Conservation (phyloP, 2,797 vertebrate species). For the Enteromius trimaculatus region DNA sequence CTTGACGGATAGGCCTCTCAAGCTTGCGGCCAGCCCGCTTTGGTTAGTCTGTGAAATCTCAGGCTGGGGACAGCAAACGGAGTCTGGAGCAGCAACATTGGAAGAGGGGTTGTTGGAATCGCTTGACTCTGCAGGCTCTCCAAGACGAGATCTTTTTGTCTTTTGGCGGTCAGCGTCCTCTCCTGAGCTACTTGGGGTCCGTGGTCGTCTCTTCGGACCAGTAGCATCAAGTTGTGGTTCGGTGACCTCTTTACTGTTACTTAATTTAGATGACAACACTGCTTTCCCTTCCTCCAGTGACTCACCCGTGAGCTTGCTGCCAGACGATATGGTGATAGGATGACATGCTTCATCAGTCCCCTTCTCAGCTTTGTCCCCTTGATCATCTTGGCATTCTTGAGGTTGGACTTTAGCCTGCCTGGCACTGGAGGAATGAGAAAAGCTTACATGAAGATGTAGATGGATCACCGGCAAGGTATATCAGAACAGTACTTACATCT, state of each 20-base stretch:
- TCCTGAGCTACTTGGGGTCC: constrained; percentile 66
- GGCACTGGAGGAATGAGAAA: constrained; percentile 68
- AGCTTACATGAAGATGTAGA: constrained; percentile 60
- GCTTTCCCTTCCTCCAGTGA: constrained; percentile 9
- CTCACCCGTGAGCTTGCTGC: not conserved
- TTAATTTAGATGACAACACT: not conserved
- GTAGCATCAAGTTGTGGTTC: not conserved
- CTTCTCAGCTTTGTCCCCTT: constrained; percentile 41
- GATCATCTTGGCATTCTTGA: constrained; percentile 41
- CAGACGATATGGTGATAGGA: not conserved
- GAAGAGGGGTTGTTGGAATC: constrained; percentile 58
- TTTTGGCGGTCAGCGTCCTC: constrained; percentile 66
- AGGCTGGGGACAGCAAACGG: constrained; percentile 66
- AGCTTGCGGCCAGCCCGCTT: constrained; percentile 75
- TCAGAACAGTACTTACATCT: constrained; percentile 78
- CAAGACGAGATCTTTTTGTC: constrained; percentile 74
- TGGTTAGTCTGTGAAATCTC: constrained; percentile 77
- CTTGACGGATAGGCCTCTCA: constrained; percentile 78
- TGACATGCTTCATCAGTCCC: constrained; percentile 18
- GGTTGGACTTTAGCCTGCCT: constrained; percentile 67
- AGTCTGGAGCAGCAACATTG: constrained; percentile 67
- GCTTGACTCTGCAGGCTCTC: constrained; percentile 53
- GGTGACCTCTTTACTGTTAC: not conserved
- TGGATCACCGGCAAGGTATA: constrained; percentile 60
- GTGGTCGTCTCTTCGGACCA: constrained; percentile 61